These are phyloP conservation scores for Cephus cinctus DNA, from an alignment of 1,140 invertebrate genomes.

Conservation along the genomic window DNA sequence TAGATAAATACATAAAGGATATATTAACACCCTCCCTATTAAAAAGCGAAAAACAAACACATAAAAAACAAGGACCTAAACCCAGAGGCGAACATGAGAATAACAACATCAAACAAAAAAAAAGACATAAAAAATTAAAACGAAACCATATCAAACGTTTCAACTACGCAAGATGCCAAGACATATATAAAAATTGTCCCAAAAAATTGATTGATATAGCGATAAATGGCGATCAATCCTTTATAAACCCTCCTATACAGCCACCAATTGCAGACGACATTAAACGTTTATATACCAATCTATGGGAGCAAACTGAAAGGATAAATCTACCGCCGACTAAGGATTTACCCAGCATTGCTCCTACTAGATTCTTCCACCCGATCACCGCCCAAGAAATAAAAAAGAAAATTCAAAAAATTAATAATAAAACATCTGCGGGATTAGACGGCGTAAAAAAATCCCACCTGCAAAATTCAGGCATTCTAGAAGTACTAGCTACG, in stretches of 20 bases:
- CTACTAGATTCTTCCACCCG: background rate
- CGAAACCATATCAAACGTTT: too few relatives aligned
- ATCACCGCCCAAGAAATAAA: background rate
- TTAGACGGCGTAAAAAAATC: background rate
- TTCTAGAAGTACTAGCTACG: background rate
- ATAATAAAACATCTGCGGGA: background rate
- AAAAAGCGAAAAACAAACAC: too few relatives aligned
- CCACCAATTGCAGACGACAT: background rate
- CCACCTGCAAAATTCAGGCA: background rate
- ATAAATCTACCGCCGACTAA: background rate
- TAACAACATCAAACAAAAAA: too few relatives aligned
- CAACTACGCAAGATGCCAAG: background rate
- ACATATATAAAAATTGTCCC: background rate
- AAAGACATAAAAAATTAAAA: too few relatives aligned
- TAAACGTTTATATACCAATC: background rate
- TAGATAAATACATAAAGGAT: too few relatives aligned
- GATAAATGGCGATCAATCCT: background rate
- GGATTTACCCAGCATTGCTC: background rate
- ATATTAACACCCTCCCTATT: too few relatives aligned
- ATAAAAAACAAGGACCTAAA: too few relatives aligned
- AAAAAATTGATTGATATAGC: background rate
- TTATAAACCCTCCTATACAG: background rate
- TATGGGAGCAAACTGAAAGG: background rate
- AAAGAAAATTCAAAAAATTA: too few relatives aligned
- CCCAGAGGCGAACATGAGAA: too few relatives aligned